Base-by-base conservation (phyloP, 1,140 invertebrate species). In the Elymnias hypermnestra region DNA sequence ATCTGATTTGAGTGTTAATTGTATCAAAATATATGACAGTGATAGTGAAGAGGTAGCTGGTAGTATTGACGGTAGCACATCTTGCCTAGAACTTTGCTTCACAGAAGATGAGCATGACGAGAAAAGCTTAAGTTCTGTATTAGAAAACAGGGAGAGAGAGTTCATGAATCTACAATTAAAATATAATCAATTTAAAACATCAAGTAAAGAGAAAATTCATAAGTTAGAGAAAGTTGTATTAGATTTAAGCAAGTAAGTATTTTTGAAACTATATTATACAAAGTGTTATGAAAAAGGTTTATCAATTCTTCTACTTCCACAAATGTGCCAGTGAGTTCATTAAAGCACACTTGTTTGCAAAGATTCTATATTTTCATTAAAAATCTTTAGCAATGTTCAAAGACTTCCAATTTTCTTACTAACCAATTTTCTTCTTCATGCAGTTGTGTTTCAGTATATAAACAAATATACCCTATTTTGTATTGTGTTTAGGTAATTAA, bases 51-150 rank as follows among this genome's bases (percentile, higher is more conserved):
- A 78, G 49, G 64, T 81, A 14, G 82, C 75, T 1, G 82, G 73
- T 5, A 85, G 82, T 45, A 85, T 83, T 33, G 72, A 87, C 52
- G 82, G 79, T 12, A 83, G 83, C 45, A 83, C 73, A 3, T 86
- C 83, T 4, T 86, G 79, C 29, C 67, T 87, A 26, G 84, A 87
- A 31, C 72, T 87, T 8, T 84, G 81, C 46, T 86, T 87, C 26
- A 77, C 81, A 0, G 83, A 86, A 47, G 83, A 86, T 9, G 83
- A 86, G 44, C 71, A 70, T 14, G 83, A 86, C 29, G 71, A 76
- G 13, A 77, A 76, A 41, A 61, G 56, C 40, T 26, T 78, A 3
- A 65, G 63, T 46, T 63, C 66, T 6, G 49, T 69, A 15, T 59
- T 87, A 50, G 73, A 79, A 31, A 68, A 55, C 52, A 78, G 65